Conservation (phyloP, 1,140 invertebrate species). For the Drosophila bocqueti region DNA sequence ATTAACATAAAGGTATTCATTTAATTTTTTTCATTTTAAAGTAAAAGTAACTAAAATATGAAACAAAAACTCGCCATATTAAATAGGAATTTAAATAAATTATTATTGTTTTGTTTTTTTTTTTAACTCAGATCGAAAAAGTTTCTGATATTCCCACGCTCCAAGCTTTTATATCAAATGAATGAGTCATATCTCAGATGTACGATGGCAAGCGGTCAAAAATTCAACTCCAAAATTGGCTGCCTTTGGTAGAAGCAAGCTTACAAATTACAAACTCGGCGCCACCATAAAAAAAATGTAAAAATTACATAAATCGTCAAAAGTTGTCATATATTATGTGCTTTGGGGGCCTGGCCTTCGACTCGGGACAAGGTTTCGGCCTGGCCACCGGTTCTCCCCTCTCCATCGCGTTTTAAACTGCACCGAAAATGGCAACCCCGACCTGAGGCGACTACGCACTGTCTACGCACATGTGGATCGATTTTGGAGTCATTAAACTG, state of each 20-base stretch:
- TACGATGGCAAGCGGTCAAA: constrained; percentile 20
- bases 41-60: no score
- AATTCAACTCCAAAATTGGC: constrained; percentile 42
- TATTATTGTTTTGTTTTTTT: neutral
- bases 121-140: neutral
- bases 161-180: neutral
- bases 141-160: constrained; percentile 46
- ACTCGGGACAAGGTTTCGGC: constrained; percentile 48
- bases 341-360: constrained; percentile 51
- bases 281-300: constrained; percentile 26
- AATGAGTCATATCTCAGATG: constrained; percentile 40
- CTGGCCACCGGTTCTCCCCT: constrained; percentile 21
- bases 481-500: constrained; percentile 60
- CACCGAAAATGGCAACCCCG: constrained; percentile 57
- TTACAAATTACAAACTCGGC: constrained; percentile 47
- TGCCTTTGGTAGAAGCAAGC: constrained; percentile 22
- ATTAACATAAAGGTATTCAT: no score
- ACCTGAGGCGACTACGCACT: constrained; percentile 48
- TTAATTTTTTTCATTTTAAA: no score
- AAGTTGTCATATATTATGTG: constrained; percentile 55
- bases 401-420: constrained; percentile 23
- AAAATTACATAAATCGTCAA: constrained; percentile 55
- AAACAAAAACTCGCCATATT: no score
- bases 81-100: neutral
- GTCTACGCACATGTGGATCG: constrained; percentile 60